Conservation (phyloP, 2,888 invertebrate genomes). For the Epistrophella euchroma region DNA sequence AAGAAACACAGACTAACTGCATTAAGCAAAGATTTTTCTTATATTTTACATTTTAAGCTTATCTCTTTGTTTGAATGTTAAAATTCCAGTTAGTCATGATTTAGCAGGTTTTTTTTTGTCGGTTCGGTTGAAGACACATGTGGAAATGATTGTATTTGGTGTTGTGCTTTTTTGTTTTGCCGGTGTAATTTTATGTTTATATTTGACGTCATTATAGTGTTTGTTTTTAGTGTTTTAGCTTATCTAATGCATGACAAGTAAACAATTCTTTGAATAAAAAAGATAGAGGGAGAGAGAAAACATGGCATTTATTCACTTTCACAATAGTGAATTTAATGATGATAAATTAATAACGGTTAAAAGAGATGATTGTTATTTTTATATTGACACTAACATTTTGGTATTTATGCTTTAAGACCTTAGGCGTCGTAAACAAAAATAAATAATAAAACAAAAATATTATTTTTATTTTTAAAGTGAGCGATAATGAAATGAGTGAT, state of each 20-base stretch:
- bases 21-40: background rate
- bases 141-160: background rate
- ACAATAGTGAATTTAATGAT: too few relatives aligned
- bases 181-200: background rate
- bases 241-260: background rate
- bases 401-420: too few relatives aligned
- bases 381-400: too few relatives aligned
- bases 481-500: too few relatives aligned
- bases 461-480: background rate
- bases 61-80: slow-evolving; percentile 6
- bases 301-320: background rate
- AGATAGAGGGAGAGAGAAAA: background rate
- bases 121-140: background rate
- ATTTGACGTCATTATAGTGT: slow-evolving; percentile 16
- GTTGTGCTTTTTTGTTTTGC: background rate
- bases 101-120: background rate
- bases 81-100: slow-evolving; percentile 29
- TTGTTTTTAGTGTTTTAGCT: background rate
- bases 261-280: background rate
- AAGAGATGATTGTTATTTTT: too few relatives aligned
- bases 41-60: background rate
- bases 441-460: background rate
- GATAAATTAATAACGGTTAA: too few relatives aligned
- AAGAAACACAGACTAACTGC: slow-evolving; percentile 7
- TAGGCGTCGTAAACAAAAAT: background rate